A percentile compares a stretch with the other conserved stretches of the same genome.
Conservation (phyloP, 2,888 invertebrate genomes). For the Reticulitermes lucifugus region DNA sequence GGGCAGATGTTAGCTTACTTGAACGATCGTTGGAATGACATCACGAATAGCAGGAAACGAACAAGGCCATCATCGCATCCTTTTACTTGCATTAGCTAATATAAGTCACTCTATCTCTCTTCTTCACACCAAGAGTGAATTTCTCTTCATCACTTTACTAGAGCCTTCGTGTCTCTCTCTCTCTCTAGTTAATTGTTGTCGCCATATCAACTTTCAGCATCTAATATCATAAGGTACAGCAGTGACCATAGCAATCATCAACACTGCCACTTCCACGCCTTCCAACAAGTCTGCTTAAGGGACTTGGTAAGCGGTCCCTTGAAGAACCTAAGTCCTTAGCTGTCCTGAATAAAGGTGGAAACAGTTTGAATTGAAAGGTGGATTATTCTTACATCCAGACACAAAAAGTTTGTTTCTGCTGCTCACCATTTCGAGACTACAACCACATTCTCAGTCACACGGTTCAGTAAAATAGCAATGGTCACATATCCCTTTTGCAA, state of each 20-base stretch:
- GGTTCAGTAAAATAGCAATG: too few relatives aligned
- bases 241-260: not conserved
- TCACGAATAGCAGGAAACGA: slow-evolving; percentile 38
- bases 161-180: not conserved
- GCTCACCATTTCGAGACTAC: too few relatives aligned
- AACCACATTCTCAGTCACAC: too few relatives aligned
- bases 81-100: slow-evolving; percentile 42
- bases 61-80: slow-evolving; percentile 37
- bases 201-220: slow-evolving; percentile 35
- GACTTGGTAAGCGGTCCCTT: too few relatives aligned
- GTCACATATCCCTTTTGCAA: too few relatives aligned
- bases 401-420: too few relatives aligned
- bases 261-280: not conserved
- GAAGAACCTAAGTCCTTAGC: too few relatives aligned
- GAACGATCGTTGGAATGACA: slow-evolving; percentile 36
- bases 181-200: slow-evolving; percentile 38
- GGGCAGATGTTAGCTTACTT: slow-evolving; percentile 36
- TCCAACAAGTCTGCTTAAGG: not conserved
- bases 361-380: too few relatives aligned
- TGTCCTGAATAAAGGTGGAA: too few relatives aligned
- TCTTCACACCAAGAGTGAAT: not conserved
- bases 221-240: slow-evolving; percentile 33
- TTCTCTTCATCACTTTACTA: slow-evolving; percentile 4
- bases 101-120: not conserved
- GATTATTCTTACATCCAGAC: too few relatives aligned